Percentiles rank a stretch among this genome's conserved stretches.
Conservation (phyloP, 2,888 invertebrate genomes). For the Cecidostiba fungosa region DNA sequence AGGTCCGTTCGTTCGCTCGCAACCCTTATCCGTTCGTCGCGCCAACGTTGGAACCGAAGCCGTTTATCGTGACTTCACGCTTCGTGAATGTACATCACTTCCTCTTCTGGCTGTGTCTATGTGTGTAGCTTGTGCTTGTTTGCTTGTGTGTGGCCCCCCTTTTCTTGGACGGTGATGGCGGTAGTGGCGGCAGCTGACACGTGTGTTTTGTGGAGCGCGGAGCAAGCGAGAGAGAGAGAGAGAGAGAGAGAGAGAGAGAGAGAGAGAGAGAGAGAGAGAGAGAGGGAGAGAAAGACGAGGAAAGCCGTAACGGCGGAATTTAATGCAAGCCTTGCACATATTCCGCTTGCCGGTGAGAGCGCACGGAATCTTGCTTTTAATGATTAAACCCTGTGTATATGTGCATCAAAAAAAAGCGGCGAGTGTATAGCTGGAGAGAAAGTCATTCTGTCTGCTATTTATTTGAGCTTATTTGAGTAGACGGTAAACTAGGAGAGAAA, state of each 20-base stretch:
- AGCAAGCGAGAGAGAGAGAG: background rate
- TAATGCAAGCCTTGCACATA: slow-evolving; percentile 54
- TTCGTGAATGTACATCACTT: slow-evolving; percentile 60
- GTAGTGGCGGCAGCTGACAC: slow-evolving; percentile 40
- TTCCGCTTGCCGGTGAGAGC: slow-evolving; percentile 14
- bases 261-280: background rate
- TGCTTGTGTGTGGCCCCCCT: background rate
- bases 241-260: background rate
- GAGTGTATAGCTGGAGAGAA: background rate
- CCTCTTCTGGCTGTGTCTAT: background rate
- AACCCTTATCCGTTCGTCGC: slow-evolving; percentile 54
- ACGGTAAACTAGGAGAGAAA: too few species aligned
- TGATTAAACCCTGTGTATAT: slow-evolving; percentile 31
- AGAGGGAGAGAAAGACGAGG: background rate
- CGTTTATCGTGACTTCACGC: slow-evolving; percentile 69
- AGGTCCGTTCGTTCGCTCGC: slow-evolving; percentile 21
- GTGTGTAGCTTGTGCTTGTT: background rate
- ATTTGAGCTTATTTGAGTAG: background rate
- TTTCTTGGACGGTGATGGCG: background rate
- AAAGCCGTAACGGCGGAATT: slow-evolving; percentile 35
- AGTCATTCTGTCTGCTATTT: background rate
- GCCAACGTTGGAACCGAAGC: slow-evolving; percentile 45
- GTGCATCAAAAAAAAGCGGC: background rate
- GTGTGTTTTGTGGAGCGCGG: slow-evolving; percentile 51
- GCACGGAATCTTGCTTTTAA: slow-evolving; percentile 27